phyloP scores from a whole-genome alignment of 2,113 vertebrate species.

The Antechinus stuartii region DNA sequence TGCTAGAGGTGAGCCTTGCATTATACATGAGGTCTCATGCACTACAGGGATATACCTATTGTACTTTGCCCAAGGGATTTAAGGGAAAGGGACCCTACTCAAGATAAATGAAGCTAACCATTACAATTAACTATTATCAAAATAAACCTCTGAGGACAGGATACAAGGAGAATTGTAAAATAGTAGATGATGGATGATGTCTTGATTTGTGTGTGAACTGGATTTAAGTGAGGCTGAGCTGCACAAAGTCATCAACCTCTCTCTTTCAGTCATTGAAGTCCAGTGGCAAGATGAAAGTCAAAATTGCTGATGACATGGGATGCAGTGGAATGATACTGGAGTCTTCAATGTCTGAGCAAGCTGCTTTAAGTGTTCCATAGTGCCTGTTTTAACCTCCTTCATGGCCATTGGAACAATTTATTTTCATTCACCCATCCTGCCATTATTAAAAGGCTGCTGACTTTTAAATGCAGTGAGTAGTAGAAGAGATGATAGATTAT shows the following conservation, averaged over 20 bases:
- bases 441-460: too few species aligned
- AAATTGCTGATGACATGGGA: not conserved
- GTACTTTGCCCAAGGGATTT: not conserved
- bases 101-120: not conserved
- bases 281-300: not conserved
- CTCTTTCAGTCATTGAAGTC: not conserved
- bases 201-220: not conserved
- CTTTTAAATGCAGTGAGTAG: not conserved
- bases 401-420: not conserved
- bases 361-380: not conserved
- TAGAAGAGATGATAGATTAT: not conserved
- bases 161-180: not conserved
- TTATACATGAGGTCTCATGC: not conserved
- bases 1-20: not conserved
- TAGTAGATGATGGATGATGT: not conserved
- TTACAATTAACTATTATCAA: not conserved
- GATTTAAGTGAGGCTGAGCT: not conserved
- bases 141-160: not conserved
- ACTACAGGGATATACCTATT: not conserved
- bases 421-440: too few species aligned
- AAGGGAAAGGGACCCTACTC: not conserved
- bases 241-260: not conserved
- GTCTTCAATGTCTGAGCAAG: not conserved
- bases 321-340: not conserved
- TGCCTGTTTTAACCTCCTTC: not conserved